A percentile compares a stretch with the other conserved stretches of the same genome.
phyloP scores from a whole-genome alignment of 2,888 invertebrate genomes.

The Marronus borbonicus region DNA sequence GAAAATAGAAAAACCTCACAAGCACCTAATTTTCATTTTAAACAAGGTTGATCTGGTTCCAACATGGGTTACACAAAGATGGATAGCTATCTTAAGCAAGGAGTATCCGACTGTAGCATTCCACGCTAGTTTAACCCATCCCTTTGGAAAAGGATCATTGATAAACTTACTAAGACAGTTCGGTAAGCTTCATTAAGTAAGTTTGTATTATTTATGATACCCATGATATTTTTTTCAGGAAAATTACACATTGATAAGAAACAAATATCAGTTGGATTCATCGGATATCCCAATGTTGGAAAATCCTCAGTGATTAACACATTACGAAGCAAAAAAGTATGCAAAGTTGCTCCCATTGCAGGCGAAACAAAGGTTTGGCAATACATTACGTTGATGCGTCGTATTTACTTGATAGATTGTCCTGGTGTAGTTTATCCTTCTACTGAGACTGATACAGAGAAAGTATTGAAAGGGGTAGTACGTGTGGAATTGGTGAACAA shows the following conservation, averaged over 20 bases:
- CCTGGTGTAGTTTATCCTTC: conserved; percentile 99
- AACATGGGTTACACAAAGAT: conserved; percentile 97
- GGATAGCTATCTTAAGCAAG: conserved; percentile 94
- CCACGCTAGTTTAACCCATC: conserved; percentile 98
- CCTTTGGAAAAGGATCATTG: conserved; percentile 97
- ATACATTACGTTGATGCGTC: conserved; percentile 97
- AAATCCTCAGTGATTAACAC: conserved; percentile 99
- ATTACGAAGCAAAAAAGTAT: conserved; percentile 95
- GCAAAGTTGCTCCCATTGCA: conserved; percentile 98
- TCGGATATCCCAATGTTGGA: conserved; percentile 99
- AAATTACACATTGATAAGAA: conserved; percentile 97
- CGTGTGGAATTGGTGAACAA: conserved; percentile 94
- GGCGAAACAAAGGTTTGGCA: conserved; percentile 99
- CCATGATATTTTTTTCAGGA: conserved; percentile 53
- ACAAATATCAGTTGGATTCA: conserved; percentile 98
- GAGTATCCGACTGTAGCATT: conserved; percentile 99
- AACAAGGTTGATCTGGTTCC: conserved; percentile 98
- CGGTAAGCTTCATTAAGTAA: conserved; percentile 66
- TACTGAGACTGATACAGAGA: conserved; percentile 94
- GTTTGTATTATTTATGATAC: not conserved
- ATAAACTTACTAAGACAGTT: conserved; percentile 97
- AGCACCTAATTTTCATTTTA: conserved; percentile 96
- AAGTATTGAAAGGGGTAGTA: conserved; percentile 97
- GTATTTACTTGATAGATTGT: conserved; percentile 98
- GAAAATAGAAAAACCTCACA: conserved; percentile 95